Base-by-base conservation (phyloP, 1,140 invertebrate species). In the Atta texana region DNA sequence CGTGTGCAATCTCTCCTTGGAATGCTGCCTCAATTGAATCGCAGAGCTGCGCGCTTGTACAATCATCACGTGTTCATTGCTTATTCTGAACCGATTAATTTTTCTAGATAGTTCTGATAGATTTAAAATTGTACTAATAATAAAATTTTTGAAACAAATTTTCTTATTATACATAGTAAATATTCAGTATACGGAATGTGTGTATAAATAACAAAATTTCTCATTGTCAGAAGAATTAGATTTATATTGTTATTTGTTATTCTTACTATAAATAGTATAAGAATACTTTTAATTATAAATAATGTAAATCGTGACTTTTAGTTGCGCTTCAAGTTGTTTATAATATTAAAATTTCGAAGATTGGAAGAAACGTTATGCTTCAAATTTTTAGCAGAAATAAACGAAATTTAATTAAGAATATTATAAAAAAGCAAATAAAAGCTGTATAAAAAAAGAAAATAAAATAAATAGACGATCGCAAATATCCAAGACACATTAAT, bases 11-110 rank as follows among this genome's bases (percentile, higher is more conserved):
- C 64, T 76, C 51, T 59, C 28, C 12, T 12, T 75, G 89, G 80
- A 76, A 81, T 81, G 80, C 49, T 3, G 44, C 14, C 69, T 76
- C 84, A 88, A 90, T 90, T 85, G 74, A 89, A 90, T 85, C 49
- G 55, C 69, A 34, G 34, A 39, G n/a, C 12, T 59, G 51, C 31
- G 57, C 28, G 39, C 18, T 86, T 53, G 24, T 64, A 71, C 69
- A 78, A 85, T 5, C 18, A 3, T 3, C 75, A 59, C 53, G 57
- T 57, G 64, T 59, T 57, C 72, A 31, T 24, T 18, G 24, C n/a
- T 75, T 49, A 44, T 39, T 55, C 28, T n/a, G 71, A 64, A 55
- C 57, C 39, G 16, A 87, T 87, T 63, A 77, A 80, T 12, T 59
- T 44, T 44, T 10, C 10, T 44, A 10, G 39, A 44, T 39, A 39